Evolutionary conservation across 2,888 invertebrate species (phyloP), one percentile per base, ranked within the genome.

Genomic region (Athripsodes cinereus): DNA sequence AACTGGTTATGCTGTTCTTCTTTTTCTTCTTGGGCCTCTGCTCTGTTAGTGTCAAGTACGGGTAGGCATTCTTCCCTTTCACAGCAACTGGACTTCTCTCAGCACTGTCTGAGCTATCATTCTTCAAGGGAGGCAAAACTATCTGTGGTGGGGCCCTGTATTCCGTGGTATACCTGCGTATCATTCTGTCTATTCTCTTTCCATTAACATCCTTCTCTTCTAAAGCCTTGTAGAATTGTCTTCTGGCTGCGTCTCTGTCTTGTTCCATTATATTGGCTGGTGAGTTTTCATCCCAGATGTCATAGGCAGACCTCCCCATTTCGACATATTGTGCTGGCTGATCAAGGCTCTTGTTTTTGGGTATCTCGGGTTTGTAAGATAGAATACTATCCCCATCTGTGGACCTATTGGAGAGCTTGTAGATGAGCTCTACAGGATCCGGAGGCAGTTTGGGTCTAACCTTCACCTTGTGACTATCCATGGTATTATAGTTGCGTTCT

Each of bases 161-260:
- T 40, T 63, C 62, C 5, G 63, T 63, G 13, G 63, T 63, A 52
- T 61, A 60, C n/a, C 63, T 54, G 19, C 58, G 21, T 16, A 47
- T 21, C 52, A 58, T 58, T 13, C 40, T 52, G 11, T 58, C 58
- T 11, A 21, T 44, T 16, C 34, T 53, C 35, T 51, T 50, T 2
- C 44, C 58, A 21, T 22, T 50, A 3, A n/a, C 11, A 8, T 18
- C 20, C 8, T n/a, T 50, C 22, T 50, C 50, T 11, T 19, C 19
- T 16, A 20, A 20, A 6, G 26, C 50, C 13, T 18, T 18, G 16
- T 50, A 50, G 16, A 50, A 50, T 10, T 20, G 19, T 13, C 50
- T 2, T 11, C 22, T 2, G 22, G 22, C 22, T 13, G 21, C 21
- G 2, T 50, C 50, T 26, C 50, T 50, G 22, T 22, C 50, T 22